phyloP scores from a whole-genome alignment of 2,888 invertebrate genomes.

The Pyrrhia umbra region DNA sequence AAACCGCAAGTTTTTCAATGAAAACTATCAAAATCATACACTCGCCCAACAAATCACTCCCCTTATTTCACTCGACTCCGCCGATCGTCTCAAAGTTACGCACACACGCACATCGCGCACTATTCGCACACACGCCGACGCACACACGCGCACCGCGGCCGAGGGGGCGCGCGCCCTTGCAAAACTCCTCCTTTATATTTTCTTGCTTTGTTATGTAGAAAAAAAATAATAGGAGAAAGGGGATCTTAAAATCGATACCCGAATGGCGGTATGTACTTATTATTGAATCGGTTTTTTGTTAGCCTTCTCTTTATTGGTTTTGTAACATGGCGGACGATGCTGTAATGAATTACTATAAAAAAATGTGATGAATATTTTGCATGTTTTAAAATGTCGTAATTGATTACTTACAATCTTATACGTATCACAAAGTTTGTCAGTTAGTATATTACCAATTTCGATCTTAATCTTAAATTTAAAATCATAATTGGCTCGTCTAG shows the following conservation, averaged over 20 bases:
- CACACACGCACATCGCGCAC: constrained; percentile 70
- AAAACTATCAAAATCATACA: constrained; percentile 70
- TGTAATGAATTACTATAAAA: too few relatives aligned
- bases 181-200: constrained; percentile 89
- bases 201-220: constrained; percentile 90
- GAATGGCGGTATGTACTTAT: constrained; percentile 80
- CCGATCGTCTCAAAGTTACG: constrained; percentile 88
- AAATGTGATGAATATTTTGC: too few relatives aligned
- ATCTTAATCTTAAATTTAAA: too few relatives aligned
- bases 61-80: constrained; percentile 82
- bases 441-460: too few relatives aligned
- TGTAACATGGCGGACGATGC: constrained; percentile 34
- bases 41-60: constrained; percentile 79
- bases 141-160: constrained; percentile 59
- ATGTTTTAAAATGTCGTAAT: too few relatives aligned
- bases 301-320: constrained; percentile 46
- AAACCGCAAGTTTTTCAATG: neutral
- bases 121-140: constrained; percentile 62
- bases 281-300: constrained; percentile 66
- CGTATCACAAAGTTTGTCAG: too few relatives aligned
- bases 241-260: constrained; percentile 88
- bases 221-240: constrained; percentile 87
- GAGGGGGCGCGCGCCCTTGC: constrained; percentile 84
- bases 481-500: too few relatives aligned
- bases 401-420: too few relatives aligned